Percentiles rank a stretch among this genome's conserved stretches.
These are phyloP conservation scores for Mantis religiosa DNA, from an alignment of 2,888 invertebrate species.

Conservation along the genomic window DNA sequence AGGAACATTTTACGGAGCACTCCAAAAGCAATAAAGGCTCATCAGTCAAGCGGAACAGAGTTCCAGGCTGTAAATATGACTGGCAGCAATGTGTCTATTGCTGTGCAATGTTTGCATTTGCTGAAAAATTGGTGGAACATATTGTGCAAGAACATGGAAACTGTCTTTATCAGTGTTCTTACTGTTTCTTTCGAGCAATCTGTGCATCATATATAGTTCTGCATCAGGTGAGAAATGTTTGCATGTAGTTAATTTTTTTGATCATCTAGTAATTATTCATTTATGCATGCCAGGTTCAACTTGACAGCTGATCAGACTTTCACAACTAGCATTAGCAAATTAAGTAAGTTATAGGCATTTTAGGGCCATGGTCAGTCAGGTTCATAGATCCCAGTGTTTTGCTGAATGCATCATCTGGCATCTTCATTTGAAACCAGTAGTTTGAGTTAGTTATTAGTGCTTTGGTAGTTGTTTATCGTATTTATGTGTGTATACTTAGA, in stretches of 20 bases:
- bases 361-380: too few species aligned
- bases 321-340: too few species aligned
- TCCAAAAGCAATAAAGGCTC: not conserved
- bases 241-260: not conserved
- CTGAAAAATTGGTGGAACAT: slow-evolving; percentile 52
- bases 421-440: too few species aligned
- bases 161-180: slow-evolving; percentile 59
- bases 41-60: slow-evolving; percentile 39
- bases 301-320: too few species aligned
- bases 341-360: too few species aligned
- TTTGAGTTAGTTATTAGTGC: too few species aligned
- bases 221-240: slow-evolving; percentile 48
- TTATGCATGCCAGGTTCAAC: too few species aligned
- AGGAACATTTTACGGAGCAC: slow-evolving; percentile 36
- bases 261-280: too few species aligned
- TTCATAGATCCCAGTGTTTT: too few species aligned
- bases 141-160: slow-evolving; percentile 57
- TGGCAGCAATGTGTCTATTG: slow-evolving; percentile 59
- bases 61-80: slow-evolving; percentile 37
- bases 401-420: too few species aligned
- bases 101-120: slow-evolving; percentile 45
- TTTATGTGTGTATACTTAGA: too few species aligned
- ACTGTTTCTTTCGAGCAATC: slow-evolving; percentile 65
- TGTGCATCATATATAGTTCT: slow-evolving; percentile 56
- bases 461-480: too few species aligned